Conservation (phyloP, 2,113 vertebrate species). For the Elachura formosa region DNA sequence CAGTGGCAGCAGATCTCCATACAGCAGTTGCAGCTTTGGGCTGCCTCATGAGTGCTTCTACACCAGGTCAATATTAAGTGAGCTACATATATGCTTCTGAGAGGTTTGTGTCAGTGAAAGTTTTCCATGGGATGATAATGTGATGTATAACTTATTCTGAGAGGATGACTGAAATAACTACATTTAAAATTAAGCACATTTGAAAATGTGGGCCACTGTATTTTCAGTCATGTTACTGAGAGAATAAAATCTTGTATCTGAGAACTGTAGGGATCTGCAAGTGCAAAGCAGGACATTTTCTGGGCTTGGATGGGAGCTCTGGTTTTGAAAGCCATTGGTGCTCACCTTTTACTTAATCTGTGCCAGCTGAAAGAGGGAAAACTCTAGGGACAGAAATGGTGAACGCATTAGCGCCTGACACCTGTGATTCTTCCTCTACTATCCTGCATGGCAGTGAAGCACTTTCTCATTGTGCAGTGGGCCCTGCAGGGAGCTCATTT, state of each 20-base stretch:
- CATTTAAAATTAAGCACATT: background rate
- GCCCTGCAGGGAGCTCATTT: background rate
- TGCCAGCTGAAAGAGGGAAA: background rate
- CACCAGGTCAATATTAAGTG: background rate
- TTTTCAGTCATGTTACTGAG: background rate
- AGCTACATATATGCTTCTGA: background rate
- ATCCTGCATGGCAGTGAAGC: background rate
- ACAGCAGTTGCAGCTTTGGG: background rate
- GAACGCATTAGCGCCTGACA: background rate
- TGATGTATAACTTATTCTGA: background rate
- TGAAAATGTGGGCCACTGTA: background rate
- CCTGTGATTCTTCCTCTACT: background rate
- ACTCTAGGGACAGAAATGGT: background rate
- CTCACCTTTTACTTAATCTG: background rate
- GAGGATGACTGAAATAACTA: background rate
- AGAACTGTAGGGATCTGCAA: background rate
- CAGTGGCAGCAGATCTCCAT: background rate
- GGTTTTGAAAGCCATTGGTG: background rate
- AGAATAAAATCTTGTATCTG: background rate
- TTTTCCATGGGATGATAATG: background rate
- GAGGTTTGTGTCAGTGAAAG: background rate
- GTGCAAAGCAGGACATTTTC: background rate
- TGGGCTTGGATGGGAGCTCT: background rate
- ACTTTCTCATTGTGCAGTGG: rapidly evolving
- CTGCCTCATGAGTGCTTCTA: background rate